Base-by-base conservation (phyloP, 2,113 vertebrate species). In the Nothobranchius kuhntae region DNA sequence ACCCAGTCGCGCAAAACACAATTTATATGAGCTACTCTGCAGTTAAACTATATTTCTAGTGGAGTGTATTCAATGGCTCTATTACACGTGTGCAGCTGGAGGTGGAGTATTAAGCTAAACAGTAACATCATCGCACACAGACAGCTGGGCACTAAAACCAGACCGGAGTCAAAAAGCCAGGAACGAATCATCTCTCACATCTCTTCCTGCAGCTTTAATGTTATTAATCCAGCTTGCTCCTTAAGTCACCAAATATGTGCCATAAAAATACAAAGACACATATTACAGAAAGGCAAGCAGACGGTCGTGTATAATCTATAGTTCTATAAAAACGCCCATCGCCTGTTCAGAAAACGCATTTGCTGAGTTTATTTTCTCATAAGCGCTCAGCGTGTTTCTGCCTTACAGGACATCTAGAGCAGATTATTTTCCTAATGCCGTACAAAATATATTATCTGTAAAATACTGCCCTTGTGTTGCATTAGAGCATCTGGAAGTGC, bases 351-450 rank as follows among this genome's bases (percentile, higher is more conserved):
- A 58, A 44, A 51, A 51, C 7, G 21, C 36, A 82, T 78, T 77
- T 77, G 64, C 59, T 65, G 56, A 63, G 47, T 73, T 72, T 77
- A 82, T 84, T 86, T 81, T 65, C 58, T 60, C 66, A 44, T 42
- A 3, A 79, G 65, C n/a, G 44, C 58, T 58, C 50, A 68, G 30
- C 62, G 59, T 75, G 77, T 75, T 68, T 71, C 51, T 59, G 53
- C 68, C 73, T 78, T n/a, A 42, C 69, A 57, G 60, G 64, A 82
- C 71, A 65, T 74, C 52, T 1, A 57, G 54, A 63, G 64, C 36
- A 54, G 53, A 69, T 75, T 51, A 65, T 72, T 65, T 58, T 67
- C 76, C 14, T 59, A 57, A 3, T 17, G 64, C 55, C 12, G 46
- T 7, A 17, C 44, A 81, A 55, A 53, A 62, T 44, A 56, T 65